These are phyloP conservation scores for Salvator merianae DNA, from an alignment of 2,113 vertebrate genomes.

Conservation along the genomic window DNA sequence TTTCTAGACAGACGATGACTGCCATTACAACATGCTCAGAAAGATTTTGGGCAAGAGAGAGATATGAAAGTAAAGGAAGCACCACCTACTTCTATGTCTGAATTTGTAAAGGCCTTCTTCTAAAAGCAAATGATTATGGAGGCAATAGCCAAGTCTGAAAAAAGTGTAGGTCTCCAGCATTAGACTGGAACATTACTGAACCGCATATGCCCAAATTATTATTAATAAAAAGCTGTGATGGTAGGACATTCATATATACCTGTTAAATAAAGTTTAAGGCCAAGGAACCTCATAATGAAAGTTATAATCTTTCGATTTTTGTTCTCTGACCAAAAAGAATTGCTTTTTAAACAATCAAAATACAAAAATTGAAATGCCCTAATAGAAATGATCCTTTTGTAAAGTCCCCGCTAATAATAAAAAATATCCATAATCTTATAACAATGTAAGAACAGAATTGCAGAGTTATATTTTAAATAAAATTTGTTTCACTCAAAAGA, in stretches of 20 bases:
- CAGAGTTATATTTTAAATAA: too few relatives aligned
- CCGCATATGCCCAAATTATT: background rate
- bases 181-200: background rate
- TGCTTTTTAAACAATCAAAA: too few relatives aligned
- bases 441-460: background rate
- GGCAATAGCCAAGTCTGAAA: background rate
- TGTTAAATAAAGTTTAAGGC: background rate
- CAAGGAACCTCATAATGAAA: background rate
- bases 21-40: background rate
- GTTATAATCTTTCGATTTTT: conserved; percentile 4
- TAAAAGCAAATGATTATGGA: background rate
- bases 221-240: background rate
- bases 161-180: background rate
- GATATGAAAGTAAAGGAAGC: background rate
- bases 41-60: too few relatives aligned
- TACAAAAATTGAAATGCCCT: too few relatives aligned
- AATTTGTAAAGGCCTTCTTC: background rate
- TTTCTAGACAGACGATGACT: background rate
- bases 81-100: background rate
- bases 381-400: too few relatives aligned
- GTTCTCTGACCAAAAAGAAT: too few relatives aligned
- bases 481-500: background rate
- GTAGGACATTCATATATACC: background rate
- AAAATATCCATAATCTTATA: too few relatives aligned
- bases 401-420: too few relatives aligned